phyloP scores from a whole-genome alignment of 2,797 vertebrate species.

The Sciurus vulgaris region DNA sequence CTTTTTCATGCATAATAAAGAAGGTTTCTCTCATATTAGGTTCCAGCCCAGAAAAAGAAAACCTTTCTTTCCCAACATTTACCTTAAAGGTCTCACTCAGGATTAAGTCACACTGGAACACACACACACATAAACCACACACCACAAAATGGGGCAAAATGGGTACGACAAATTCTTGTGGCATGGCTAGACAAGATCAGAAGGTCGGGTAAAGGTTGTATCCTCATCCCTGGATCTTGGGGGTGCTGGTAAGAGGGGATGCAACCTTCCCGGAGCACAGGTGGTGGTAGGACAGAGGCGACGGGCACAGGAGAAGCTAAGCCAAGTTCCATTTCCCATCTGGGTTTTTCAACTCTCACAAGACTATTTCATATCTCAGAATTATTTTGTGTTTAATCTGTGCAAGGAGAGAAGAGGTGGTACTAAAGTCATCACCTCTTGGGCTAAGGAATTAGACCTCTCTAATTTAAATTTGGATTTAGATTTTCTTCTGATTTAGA shows the following conservation, averaged over 20 bases:
- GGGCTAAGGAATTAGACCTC: background rate
- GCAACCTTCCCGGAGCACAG: background rate
- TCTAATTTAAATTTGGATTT: no score
- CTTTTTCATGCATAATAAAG: background rate
- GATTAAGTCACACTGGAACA: background rate
- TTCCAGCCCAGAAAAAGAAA: background rate
- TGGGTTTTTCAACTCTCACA: background rate
- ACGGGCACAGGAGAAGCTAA: background rate
- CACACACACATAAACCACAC: background rate
- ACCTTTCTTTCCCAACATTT: background rate
- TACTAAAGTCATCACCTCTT: background rate
- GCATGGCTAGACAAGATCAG: accelerated
- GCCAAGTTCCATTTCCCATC: background rate
- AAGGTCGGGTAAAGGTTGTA: background rate
- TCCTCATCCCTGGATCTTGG: background rate
- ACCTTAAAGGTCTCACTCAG: background rate
- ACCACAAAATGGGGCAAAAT: background rate
- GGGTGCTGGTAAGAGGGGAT: background rate
- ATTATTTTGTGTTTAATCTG: background rate
- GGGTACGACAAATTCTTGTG: background rate
- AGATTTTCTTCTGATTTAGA: no score
- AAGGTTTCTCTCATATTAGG: background rate
- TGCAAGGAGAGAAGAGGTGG: background rate
- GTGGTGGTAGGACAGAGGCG: background rate
- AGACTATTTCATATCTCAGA: background rate